phyloP scores from a whole-genome alignment of 2,797 vertebrate species.

The Tenualosa ilisha region DNA sequence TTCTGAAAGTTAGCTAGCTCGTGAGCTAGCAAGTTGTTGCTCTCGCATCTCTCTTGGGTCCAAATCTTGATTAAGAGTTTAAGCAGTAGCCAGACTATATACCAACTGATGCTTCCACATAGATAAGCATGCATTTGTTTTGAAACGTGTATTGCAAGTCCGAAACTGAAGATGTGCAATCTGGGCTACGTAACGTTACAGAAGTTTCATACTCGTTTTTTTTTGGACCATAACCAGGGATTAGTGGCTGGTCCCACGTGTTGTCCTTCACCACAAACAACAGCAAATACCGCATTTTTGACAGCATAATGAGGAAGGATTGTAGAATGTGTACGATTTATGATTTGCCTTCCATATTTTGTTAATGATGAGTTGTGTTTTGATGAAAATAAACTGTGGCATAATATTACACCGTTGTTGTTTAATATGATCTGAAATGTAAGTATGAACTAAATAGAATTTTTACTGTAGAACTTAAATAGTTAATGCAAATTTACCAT shows the following conservation, averaged over 20 bases:
- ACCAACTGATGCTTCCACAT: not conserved
- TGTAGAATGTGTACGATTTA: not conserved
- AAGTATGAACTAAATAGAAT: not conserved
- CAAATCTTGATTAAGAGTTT: constrained; percentile 19
- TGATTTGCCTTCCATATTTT: not conserved
- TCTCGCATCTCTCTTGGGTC: constrained; percentile 21
- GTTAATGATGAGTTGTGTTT: not conserved
- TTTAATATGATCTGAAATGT: not conserved
- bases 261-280: constrained; percentile 55
- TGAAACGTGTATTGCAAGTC: constrained; percentile 5
- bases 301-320: constrained; percentile 17
- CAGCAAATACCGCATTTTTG: constrained; percentile 25
- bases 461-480: not conserved
- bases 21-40: constrained; percentile 51
- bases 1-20: constrained; percentile 56
- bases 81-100: not conserved
- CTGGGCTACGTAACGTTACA: constrained; percentile 24
- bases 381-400: not conserved
- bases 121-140: constrained; percentile 23
- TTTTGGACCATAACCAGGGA: constrained; percentile 55
- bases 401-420: not conserved
- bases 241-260: constrained; percentile 67
- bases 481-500: not conserved
- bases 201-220: constrained; percentile 53
- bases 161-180: constrained; percentile 29